phyloP scores from a whole-genome alignment of 2,113 vertebrate species.

The Eleginops maclovinus region DNA sequence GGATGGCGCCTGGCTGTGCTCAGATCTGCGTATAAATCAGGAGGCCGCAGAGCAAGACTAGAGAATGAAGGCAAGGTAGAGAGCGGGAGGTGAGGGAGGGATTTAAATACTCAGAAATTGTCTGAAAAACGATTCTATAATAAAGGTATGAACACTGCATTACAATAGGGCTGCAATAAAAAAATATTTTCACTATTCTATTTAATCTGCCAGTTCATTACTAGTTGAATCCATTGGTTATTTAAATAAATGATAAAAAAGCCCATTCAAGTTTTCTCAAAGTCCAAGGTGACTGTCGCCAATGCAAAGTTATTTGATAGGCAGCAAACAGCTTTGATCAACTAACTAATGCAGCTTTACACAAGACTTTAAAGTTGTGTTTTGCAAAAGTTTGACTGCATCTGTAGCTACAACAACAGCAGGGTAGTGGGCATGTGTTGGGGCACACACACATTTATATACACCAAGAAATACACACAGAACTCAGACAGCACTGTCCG shows the following conservation, averaged over 20 bases:
- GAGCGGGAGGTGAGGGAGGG: conserved; percentile 8
- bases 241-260: too few relatives aligned
- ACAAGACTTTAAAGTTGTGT: background rate
- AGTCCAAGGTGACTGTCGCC: too few relatives aligned
- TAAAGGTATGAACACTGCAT: conserved; percentile 1
- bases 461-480: background rate
- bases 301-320: too few relatives aligned
- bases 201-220: too few relatives aligned
- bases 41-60: background rate
- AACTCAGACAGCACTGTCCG: conserved; percentile 17
- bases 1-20: background rate
- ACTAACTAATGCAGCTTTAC: too few relatives aligned
- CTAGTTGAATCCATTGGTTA: too few relatives aligned
- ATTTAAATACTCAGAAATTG: conserved; percentile 2
- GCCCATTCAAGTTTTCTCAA: too few relatives aligned
- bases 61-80: background rate
- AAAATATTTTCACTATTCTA: too few relatives aligned
- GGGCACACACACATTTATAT: conserved; percentile 11
- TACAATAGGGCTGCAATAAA: too few relatives aligned
- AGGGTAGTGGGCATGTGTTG: background rate
- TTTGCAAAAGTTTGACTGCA: background rate
- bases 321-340: too few relatives aligned
- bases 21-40: background rate
- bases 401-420: background rate
- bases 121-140: conserved; percentile 7